phyloP scores from a whole-genome alignment of 2,113 vertebrate genomes.

The Callaeas wilsoni region DNA sequence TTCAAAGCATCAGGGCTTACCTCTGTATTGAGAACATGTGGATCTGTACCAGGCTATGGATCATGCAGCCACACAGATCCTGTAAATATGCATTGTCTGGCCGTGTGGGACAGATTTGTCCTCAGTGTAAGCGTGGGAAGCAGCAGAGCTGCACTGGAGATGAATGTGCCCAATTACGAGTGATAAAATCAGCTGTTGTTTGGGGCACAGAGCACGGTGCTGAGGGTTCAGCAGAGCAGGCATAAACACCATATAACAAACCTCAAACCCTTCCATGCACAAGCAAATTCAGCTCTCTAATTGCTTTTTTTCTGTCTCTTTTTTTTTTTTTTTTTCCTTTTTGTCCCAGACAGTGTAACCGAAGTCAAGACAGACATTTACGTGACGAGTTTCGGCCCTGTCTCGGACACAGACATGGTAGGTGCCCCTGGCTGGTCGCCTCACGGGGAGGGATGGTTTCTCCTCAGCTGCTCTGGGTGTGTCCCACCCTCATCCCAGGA shows the following conservation, averaged over 20 bases:
- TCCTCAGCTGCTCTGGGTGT: neutral
- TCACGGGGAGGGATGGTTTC: neutral
- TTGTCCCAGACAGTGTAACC: constrained; percentile 86
- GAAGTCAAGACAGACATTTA: constrained; percentile 98
- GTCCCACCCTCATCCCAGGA: neutral
- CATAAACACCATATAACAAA: neutral
- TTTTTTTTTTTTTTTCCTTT: neutral
- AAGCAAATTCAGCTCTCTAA: constrained; percentile 12
- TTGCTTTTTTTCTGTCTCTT: neutral
- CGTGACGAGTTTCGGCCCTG: constrained; percentile 95
- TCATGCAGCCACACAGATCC: neutral
- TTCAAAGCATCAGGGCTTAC: neutral
- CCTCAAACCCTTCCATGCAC: neutral
- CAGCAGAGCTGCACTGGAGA: neutral
- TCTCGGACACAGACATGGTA: constrained; percentile 98
- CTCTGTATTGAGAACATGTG: neutral
- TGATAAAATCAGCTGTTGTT: neutral
- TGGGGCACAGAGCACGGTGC: neutral
- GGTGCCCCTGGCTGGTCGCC: neutral
- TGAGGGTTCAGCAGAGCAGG: neutral
- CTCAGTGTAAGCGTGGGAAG: neutral
- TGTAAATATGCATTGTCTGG: neutral
- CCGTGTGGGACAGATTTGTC: neutral
- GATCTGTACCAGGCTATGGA: neutral
- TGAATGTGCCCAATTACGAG: neutral